Percentiles rank a stretch among this genome's conserved stretches.
Conservation (phyloP, 1,140 invertebrate genomes). For the Polypedilum pembai region DNA sequence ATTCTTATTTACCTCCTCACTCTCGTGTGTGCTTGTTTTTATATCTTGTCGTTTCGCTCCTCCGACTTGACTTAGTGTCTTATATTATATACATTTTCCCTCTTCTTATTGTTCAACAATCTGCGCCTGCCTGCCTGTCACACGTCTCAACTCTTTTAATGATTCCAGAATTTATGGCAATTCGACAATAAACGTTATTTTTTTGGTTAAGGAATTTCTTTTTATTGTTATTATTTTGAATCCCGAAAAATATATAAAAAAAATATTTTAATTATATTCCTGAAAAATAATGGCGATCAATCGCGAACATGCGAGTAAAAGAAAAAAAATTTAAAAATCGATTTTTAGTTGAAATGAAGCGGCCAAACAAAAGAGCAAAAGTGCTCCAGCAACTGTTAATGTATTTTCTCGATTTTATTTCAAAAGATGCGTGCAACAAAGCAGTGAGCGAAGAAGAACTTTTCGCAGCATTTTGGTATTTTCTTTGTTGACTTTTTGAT, state of each 20-base stretch:
- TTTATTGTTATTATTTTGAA: background rate
- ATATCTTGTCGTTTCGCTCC: background rate
- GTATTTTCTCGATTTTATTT: background rate
- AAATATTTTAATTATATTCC: slow-evolving; percentile 7
- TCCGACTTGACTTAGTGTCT: slow-evolving; percentile 23
- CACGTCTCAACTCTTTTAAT: background rate
- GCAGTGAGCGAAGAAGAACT: background rate
- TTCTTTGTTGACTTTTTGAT: background rate
- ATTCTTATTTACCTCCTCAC: slow-evolving; percentile 17
- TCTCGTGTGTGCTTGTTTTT: background rate
- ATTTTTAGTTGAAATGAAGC: background rate
- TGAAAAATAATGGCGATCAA: too few species aligned
- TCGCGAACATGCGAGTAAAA: background rate
- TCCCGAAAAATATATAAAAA: background rate
- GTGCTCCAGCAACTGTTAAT: slow-evolving; percentile 1
- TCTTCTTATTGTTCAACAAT: background rate
- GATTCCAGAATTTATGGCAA: background rate
- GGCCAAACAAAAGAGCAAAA: background rate
- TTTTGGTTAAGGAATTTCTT: background rate
- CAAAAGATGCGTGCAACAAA: background rate
- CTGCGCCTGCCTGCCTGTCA: background rate
- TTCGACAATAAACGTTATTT: slow-evolving; percentile 9
- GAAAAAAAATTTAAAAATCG: background rate
- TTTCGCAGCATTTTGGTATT: background rate
- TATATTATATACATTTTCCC: slow-evolving; percentile 21